Base-by-base conservation (phyloP, 2,888 invertebrate genomes). In the Deilephila porcellus region DNA sequence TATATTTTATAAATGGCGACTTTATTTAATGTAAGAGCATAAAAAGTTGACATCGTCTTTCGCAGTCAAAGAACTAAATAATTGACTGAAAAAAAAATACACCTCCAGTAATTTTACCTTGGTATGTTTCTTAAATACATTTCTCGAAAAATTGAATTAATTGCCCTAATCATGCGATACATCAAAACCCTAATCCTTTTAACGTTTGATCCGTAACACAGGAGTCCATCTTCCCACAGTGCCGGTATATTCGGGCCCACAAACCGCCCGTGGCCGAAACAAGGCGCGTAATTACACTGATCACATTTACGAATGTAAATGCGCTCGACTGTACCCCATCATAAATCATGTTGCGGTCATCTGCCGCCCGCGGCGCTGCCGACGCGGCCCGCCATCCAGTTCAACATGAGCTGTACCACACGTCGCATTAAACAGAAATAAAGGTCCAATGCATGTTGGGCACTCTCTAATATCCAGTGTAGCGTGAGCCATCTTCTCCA, bases 281-380 rank as follows among this genome's bases (percentile, higher is more conserved):
- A 90, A 89, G 90, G 80, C 88, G 85, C 86, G 87, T 93, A 92
- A 93, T 93, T 93, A 92, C 89, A 87, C 85, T 88, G 88, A 91
- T 92, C 93, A 92, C 90, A 92, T 93, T 92, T 90, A 91, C 91
- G 85, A 90, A 92, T 92, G 91, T 91, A 91, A 92, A 91, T 90
- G 89, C 85, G 85, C 78, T 82, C 83, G 88, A 88, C 83, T 88
- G 88, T 85, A 78, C 79, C 78, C 81, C 84, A 83, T 87, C 90
- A 90, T 93, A 91, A 93, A 93, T 94, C 93, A 93, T 89, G 89
- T 83, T 86, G 90, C 91, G 92, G 93, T 92, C 93, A 93, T 94
- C 93, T 93, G 93, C 93, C 93, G 93, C 94, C 92, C 86, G 91
- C 88, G 91, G 92, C 90, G 91, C 87, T 88, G 89, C 87, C 85